Evolutionary conservation across 2,888 invertebrate species (phyloP).

Genomic region (Athripsodes cinereus): DNA sequence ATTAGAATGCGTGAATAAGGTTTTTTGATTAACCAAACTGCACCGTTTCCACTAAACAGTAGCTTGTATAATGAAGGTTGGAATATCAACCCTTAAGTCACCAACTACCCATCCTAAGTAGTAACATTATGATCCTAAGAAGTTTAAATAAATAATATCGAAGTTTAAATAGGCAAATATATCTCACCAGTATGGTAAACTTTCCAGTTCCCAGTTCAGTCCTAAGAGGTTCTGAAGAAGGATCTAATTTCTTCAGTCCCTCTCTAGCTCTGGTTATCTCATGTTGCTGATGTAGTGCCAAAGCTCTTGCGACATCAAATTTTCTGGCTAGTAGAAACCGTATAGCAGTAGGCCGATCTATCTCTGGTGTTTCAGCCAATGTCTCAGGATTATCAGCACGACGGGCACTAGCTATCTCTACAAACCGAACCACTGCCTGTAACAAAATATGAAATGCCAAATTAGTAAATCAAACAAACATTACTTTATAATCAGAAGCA

Average conservation of each 20-base stretch:
- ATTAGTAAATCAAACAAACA: neutral
- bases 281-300: slow-evolving; percentile 88
- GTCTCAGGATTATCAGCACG: slow-evolving; percentile 35
- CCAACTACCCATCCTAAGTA: too few species aligned
- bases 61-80: too few species aligned
- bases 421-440: slow-evolving; percentile 76
- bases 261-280: slow-evolving; percentile 83
- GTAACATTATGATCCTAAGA: too few species aligned
- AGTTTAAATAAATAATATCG: too few species aligned
- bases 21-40: too few species aligned
- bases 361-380: slow-evolving; percentile 39
- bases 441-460: slow-evolving; percentile 31
- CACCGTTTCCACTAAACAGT: too few species aligned
- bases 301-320: slow-evolving; percentile 86
- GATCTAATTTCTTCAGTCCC: slow-evolving; percentile 78
- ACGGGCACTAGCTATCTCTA: slow-evolving; percentile 63
- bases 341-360: slow-evolving; percentile 83
- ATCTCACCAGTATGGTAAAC: slow-evolving; percentile 84
- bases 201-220: slow-evolving; percentile 88
- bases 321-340: slow-evolving; percentile 91
- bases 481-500: too few species aligned
- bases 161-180: too few species aligned
- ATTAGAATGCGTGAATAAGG: too few species aligned
- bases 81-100: too few species aligned
- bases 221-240: slow-evolving; percentile 73